Base-by-base conservation (phyloP, 2,888 invertebrate species). In the Cosmia pyralina region DNA sequence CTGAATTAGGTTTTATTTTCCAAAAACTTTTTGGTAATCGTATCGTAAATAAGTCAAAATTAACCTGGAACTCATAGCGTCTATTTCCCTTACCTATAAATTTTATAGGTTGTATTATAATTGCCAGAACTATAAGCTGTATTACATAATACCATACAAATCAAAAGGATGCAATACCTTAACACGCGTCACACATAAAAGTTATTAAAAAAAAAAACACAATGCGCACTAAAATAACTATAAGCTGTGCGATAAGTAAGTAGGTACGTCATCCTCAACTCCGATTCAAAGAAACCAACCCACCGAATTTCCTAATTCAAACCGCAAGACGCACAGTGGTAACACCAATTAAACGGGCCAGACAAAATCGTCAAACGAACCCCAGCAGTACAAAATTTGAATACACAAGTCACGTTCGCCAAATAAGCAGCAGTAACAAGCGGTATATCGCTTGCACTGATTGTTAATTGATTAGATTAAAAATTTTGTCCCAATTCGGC, bases 381-480 rank as follows among this genome's bases (percentile, higher is more conserved):
- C 95, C 94, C 90, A 83, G 83, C 89, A 83, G 83, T 80, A 86
- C 87, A 83, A 85, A 79, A 94, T 95, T 95, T 95, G 92, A 95
- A 95, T 95, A 94, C 88, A 88, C 96, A 88, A 93, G 94, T 95
- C 96, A 96, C 96, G 96, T 96, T 92, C 94, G 76, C 88, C 93
- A 95, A 96, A 96, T 96, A 96, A 95, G 93, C 94, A 94, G 93
- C 90, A 92, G 93, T 95, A 96, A 96, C 96, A 94, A 96, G 95
- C 94, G 93, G 93, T 94, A 93, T 96, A 95, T 96, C 95, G 95
- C 92, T 96, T 94, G 94, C 95, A 93, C 95, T 96, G 96, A 96
- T 96, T 96, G 96, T 94, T 96, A 96, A 96, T 96, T 96, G 96
- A 96, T 96, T 96, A 93, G 94, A 96, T 96, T 96, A 96, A 95